Percentiles rank a stretch among this genome's conserved stretches.
phyloP scores from a whole-genome alignment of 2,797 vertebrate genomes.

The Squalus acanthias region DNA sequence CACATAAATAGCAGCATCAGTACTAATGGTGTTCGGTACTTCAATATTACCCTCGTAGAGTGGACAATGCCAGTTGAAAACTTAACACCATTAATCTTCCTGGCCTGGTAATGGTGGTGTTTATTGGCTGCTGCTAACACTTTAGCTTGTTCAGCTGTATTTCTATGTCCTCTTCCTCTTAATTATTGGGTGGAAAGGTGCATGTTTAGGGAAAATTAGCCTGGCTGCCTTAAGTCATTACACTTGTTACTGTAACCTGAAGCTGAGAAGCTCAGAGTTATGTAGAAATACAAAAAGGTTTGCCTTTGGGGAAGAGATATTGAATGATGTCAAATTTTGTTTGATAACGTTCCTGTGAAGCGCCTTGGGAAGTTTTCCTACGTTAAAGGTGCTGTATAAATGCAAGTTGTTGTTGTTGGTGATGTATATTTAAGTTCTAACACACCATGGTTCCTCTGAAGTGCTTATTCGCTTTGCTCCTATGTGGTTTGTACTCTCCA shows the following conservation, averaged over 20 bases:
- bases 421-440: background rate
- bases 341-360: background rate
- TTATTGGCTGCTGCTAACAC: background rate
- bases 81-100: background rate
- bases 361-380: background rate
- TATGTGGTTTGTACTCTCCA: background rate
- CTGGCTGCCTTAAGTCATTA: background rate
- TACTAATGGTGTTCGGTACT: background rate
- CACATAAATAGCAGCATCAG: background rate
- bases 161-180: background rate
- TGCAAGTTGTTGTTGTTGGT: background rate
- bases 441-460: background rate
- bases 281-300: background rate
- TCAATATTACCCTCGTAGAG: background rate
- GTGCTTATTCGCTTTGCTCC: background rate
- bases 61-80: background rate
- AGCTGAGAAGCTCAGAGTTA: background rate
- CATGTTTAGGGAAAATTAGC: background rate
- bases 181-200: background rate
- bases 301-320: background rate
- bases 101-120: background rate
- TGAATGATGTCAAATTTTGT: background rate
- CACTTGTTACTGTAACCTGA: background rate
- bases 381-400: background rate
- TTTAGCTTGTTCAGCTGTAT: background rate